Evolutionary conservation across 2,888 invertebrate genomes (phyloP), one percentile per base, ranked within the genome.

Genomic region (Mythimna loreyi): DNA sequence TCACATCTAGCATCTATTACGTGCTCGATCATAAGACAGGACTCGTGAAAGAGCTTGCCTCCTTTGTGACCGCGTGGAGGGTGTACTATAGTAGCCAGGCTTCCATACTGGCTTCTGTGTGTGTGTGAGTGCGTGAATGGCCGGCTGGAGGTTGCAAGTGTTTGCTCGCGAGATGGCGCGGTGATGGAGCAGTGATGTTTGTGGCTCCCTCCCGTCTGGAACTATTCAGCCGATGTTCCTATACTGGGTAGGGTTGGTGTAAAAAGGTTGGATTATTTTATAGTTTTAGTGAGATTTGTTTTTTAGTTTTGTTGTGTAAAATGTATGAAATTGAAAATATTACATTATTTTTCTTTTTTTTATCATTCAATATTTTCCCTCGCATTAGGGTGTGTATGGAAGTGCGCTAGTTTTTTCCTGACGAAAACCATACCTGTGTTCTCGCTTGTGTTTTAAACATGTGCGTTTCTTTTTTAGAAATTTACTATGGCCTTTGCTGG

Each of bases 111-210:
- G 8, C 43, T 43, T 43, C 13, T 72, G 71, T 59, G 57, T 56
- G 63, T 67, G 50, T 66, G 73, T 76, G 69, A 28, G 72, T 82
- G 76, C 77, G 79, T 87, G 85, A 82, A 84, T 85, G 82, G 82
- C 69, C 72, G 56, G 72, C 71, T 59, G 78, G 72, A 58, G 80
- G 83, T 84, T 82, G 86, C 71, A 85, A 85, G 88, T 94, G 94
- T 95, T 94, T 94, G 88, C 90, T 89, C 89, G 89, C 88, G 90
- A 91, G 92, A 93, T 93, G 92, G 90, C 88, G 88, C 90, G 85
- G 86, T 90, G 91, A 90, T 89, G 89, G 89, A 88, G 87, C 88
- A 85, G 84, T 87, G 89, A 90, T 92, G 94, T 92, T 93, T 93
- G 93, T 89, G 91, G 92, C 90, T 88, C 87, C 88, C 85, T 85